Evolutionary conservation across 2,888 invertebrate genomes (phyloP), one percentile per base, ranked within the genome.

Genomic region (Elaeidobius kamerunicus): DNA sequence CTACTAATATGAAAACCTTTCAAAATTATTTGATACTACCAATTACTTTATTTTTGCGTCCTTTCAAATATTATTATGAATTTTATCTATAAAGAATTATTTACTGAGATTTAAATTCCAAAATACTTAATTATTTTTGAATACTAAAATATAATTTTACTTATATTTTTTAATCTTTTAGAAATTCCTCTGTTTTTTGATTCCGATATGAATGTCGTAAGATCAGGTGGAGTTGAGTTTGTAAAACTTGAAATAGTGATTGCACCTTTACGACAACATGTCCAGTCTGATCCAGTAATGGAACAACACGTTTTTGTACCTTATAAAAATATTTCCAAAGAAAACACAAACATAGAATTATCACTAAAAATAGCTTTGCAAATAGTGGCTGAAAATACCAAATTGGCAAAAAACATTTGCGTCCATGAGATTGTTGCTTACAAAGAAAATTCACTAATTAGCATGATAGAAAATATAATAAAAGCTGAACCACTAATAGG

Each of bases 171-270:
- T 23, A 9, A 23, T 23, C 23, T 65, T 64, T 20, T 44, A 75
- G 75, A 68, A 41, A 58, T 76, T 6, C 66, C 74, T 1, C 71
- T 75, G 1, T 61, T 64, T 27, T 64, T 71, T 2, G 70, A 75
- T 59, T 67, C 68, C 18, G 64, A 72, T 1, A 66, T 75, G 14
- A 73, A 73, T 12, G 57, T 71, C 1, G 69, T 77, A 7, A 61
- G 70, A 27, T 73, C 80, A 12, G 81, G 80, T 9, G 83, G 82
- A 5, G n/a, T n/a, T n/a, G n/a, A n/a, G n/a, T n/a, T n/a, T n/a
- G n/a, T n/a, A n/a, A n/a, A n/a, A n/a, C 75, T 83, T 0, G 79
- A 81, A 67, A 75, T 84, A 2, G 73, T 76, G 32, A 81, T 80
- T n/a, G 73, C 79, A 1, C 71, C 77, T 18, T 72, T 71, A 17